phyloP scores from a whole-genome alignment of 2,113 vertebrate genomes.

The Xyrauchen texanus region DNA sequence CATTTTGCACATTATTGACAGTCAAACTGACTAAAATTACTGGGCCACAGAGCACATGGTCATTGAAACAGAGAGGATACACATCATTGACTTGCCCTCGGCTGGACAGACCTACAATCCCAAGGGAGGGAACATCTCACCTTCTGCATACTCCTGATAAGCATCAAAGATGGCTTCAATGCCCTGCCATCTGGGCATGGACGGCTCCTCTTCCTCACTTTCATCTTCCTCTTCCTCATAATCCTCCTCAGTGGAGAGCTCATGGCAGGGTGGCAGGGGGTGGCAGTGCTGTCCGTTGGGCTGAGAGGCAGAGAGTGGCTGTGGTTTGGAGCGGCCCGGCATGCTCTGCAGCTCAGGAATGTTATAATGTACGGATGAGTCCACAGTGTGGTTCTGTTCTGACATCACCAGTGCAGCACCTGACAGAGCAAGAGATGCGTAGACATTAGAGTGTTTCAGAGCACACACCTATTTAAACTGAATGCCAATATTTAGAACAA shows the following conservation, averaged over 20 bases:
- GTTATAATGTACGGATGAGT: conserved; percentile 95
- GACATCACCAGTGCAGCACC: conserved; percentile 74
- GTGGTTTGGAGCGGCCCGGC: conserved; percentile 59
- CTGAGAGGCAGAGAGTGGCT: neutral
- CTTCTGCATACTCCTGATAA: conserved; percentile 97
- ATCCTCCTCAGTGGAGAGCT: conserved; percentile 73
- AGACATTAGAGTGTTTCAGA: neutral
- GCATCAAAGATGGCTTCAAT: conserved; percentile 96
- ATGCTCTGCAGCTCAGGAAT: conserved; percentile 91
- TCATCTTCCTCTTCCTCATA: conserved; percentile 78
- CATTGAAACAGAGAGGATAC: no score
- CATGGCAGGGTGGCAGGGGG: conserved; percentile 64
- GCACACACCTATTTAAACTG: no score
- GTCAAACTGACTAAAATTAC: no score
- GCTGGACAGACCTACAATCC: no score
- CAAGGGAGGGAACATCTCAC: conserved; percentile 64
- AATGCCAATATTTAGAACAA: no score
- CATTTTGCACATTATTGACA: no score
- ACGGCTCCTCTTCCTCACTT: conserved; percentile 72
- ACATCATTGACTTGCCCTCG: no score
- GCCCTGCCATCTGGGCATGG: conserved; percentile 88
- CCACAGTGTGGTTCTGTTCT: conserved; percentile 87
- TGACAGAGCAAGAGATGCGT: conserved; percentile 52
- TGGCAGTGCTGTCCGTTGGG: conserved; percentile 88
- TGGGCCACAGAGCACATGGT: no score